These are phyloP conservation scores for Ovibos moschatus DNA, from an alignment of 2,113 vertebrate genomes.

Conservation along the genomic window DNA sequence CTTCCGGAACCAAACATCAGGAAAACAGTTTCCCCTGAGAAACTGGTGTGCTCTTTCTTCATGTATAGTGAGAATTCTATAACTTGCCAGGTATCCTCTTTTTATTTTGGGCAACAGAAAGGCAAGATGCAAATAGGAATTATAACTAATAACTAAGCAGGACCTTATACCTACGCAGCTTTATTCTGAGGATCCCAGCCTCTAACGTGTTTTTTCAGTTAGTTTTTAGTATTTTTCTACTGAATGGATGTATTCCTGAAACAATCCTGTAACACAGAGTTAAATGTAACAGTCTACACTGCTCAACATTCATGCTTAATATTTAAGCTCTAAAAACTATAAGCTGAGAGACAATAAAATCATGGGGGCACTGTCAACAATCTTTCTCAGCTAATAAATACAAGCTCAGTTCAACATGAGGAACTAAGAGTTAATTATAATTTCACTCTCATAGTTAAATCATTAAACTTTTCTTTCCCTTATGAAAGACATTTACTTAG, in stretches of 20 bases:
- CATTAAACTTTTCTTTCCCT: conserved; percentile 25
- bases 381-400: conserved; percentile 18
- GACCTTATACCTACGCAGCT: neutral
- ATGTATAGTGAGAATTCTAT: neutral
- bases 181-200: neutral
- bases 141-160: neutral
- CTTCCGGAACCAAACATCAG: neutral
- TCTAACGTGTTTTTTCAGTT: neutral
- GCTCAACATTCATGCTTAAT: neutral
- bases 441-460: neutral
- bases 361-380: neutral
- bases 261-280: neutral
- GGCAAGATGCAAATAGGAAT: neutral
- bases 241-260: neutral
- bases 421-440: neutral
- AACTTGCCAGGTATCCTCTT: neutral
- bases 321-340: conserved; percentile 13
- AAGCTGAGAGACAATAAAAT: neutral
- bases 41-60: neutral
- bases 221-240: neutral
- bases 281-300: neutral
- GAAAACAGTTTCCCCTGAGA: neutral
- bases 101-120: conserved; percentile 7
- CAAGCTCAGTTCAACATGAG: conserved; percentile 8
- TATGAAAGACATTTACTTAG: conserved; percentile 8